Conservation (phyloP, 2,113 vertebrate genomes). For the Archilochus colubris region DNA sequence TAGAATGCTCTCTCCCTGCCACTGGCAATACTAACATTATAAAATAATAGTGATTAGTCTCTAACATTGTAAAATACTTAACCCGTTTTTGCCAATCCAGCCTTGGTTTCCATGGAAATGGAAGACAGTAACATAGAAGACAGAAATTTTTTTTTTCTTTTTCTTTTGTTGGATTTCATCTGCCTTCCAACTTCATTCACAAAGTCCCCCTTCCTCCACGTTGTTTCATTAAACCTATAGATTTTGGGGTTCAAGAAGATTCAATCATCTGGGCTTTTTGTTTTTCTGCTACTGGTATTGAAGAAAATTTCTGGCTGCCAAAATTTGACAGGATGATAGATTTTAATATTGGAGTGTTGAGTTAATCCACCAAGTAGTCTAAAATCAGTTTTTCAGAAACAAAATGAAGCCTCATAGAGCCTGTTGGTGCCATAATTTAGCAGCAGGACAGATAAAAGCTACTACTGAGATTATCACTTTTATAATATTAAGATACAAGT, state of each 20-base stretch:
- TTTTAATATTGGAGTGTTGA: background rate
- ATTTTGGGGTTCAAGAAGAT: background rate
- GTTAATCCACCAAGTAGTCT: background rate
- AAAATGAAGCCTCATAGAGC: background rate
- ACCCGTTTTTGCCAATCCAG: slow-evolving; percentile 71
- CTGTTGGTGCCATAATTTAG: background rate
- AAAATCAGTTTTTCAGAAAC: background rate
- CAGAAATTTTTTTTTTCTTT: slow-evolving; percentile 14
- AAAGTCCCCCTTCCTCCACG: background rate
- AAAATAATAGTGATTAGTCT: slow-evolving; percentile 79
- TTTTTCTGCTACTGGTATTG: background rate
- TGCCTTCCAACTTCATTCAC: slow-evolving; percentile 3
- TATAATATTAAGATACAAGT: background rate
- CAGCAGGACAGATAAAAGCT: background rate
- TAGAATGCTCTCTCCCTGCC: slow-evolving; percentile 34
- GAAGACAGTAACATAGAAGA: slow-evolving; percentile 9
- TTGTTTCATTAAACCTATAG: background rate
- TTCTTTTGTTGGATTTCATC: slow-evolving; percentile 45
- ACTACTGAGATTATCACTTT: background rate
- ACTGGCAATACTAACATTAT: slow-evolving; percentile 53
- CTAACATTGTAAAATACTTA: slow-evolving; percentile 74
- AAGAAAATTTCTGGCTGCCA: background rate
- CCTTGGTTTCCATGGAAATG: slow-evolving; percentile 76
- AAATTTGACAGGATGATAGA: background rate
- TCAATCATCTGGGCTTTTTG: background rate